phyloP scores from a whole-genome alignment of 2,888 invertebrate genomes.

The Plagodis pulveraria region DNA sequence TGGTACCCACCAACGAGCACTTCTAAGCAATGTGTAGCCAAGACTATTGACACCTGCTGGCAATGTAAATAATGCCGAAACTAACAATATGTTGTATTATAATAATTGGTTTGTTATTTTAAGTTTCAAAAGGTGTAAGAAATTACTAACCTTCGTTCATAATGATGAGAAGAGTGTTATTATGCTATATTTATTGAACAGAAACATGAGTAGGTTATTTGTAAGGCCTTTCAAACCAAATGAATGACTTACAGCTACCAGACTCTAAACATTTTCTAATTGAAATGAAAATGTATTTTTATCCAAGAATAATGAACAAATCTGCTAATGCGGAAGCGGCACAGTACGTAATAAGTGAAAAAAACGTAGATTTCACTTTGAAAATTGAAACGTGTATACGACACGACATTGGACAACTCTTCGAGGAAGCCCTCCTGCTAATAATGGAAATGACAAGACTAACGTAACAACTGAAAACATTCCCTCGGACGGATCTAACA shows the following conservation, averaged over 20 bases:
- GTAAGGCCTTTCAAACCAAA: background rate
- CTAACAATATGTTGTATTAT: no score
- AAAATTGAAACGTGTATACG: conserved; percentile 60
- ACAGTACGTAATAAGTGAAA: conserved; percentile 39
- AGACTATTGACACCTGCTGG: no score
- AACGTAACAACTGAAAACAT: conserved; percentile 81
- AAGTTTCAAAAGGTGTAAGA: no score
- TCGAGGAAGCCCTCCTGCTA: conserved; percentile 51
- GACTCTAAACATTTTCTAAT: conserved; percentile 1
- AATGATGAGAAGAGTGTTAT: no score
- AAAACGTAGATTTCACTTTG: conserved; percentile 42
- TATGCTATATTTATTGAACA: no score
- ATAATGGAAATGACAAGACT: conserved; percentile 79
- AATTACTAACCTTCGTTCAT: no score
- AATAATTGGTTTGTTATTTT: no score
- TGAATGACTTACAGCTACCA: conserved; percentile 2
- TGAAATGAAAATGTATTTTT: background rate
- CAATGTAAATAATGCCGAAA: no score
- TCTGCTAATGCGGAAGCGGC: conserved; percentile 18
- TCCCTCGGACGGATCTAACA: conserved; percentile 75
- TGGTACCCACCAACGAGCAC: no score
- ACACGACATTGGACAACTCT: conserved; percentile 62
- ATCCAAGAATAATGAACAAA: conserved; percentile 11
- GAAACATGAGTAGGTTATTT: no score
- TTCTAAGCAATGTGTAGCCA: no score